Conservation (phyloP, 2,797 vertebrate species). For the Mastacembelus armatus region DNA sequence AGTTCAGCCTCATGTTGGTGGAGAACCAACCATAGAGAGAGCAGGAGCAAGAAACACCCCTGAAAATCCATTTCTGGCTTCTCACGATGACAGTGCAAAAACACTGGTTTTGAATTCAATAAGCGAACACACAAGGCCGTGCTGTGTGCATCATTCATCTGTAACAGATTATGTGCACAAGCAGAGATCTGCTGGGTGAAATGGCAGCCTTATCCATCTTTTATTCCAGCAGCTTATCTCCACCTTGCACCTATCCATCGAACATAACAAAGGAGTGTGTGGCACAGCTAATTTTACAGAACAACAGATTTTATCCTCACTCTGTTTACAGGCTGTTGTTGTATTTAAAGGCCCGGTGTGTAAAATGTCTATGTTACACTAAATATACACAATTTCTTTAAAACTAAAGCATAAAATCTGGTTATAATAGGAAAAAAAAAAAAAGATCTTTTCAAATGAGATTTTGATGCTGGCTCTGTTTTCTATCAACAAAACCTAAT, state of each 20-base stretch:
- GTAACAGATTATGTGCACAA: slow-evolving; percentile 31
- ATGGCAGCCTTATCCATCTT: slow-evolving; percentile 9
- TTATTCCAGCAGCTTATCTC: slow-evolving; percentile 31
- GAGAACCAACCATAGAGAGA: slow-evolving; percentile 50
- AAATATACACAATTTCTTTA: neutral
- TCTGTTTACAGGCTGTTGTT: neutral
- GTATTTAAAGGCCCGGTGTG: slow-evolving; percentile 7
- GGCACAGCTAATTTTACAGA: slow-evolving; percentile 19
- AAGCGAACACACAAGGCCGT: neutral
- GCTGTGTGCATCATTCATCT: slow-evolving; percentile 37
- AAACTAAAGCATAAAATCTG: neutral
- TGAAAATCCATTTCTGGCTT: slow-evolving; percentile 14
- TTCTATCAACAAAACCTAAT: neutral
- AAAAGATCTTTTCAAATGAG: neutral
- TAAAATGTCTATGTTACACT: neutral
- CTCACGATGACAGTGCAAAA: slow-evolving; percentile 65
- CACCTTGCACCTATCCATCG: slow-evolving; percentile 1
- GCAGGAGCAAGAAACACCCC: slow-evolving; percentile 40
- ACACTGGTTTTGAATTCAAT: slow-evolving; percentile 20
- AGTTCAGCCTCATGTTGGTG: slow-evolving; percentile 21
- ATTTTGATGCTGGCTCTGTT: neutral
- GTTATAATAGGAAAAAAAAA: neutral
- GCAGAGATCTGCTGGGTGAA: neutral
- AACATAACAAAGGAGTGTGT: neutral
- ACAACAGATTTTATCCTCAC: slow-evolving; percentile 21